Evolutionary conservation across 2,113 vertebrate genomes (phyloP), one percentile per base, ranked within the genome.

Genomic region (Cariama cristata): DNA sequence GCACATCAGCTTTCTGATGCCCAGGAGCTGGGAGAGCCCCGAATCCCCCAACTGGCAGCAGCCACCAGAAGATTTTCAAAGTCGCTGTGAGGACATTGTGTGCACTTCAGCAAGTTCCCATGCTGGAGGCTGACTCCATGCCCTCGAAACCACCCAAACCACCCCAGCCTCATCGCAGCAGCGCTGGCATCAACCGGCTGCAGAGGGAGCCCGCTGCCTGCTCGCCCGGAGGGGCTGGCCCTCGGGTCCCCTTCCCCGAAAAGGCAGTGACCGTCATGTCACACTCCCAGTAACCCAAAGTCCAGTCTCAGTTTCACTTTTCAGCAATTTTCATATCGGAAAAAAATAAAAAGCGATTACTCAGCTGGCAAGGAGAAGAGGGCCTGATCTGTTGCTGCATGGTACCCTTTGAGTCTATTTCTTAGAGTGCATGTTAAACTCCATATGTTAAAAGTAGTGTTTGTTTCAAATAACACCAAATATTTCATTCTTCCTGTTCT

Each of bases 181-280:
- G 42, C 14, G 2, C 52, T 68, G 79, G 62, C 15, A 75, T 4
- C 27, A 20, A 17, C 17, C 3, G 1, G 86, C 92, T 80, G 86
- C 80, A 91, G 92, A 53, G 87, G 95, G 93, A 89, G 92, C 85
- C 38, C 9, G 11, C 49, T 44, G 76, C 52, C 47, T 14, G 8
- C 55, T 40, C n/a, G n/a, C n/a, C 35, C 27, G 3, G 12, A 3
- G 4, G 24, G 32, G 47, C 30, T 23, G 59, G 28, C 12, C 10
- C 1, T 4, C 59, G 1, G 67, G 5, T 50, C 14, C 82, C 53
- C 64, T 4, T 67, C 49, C 33, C 50, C 3, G 2, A 53, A 44
- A 62, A 68, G 76, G 86, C 75, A 22, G 58, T 1, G 21, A 50
- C 67, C 16, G 0, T 7, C 30, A 18, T 1, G 59, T 4, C 86